Percentiles rank a stretch among this genome's conserved stretches.
Evolutionary conservation across 2,113 vertebrate species (phyloP).

Genomic region (Brachypteracias leptosomus): DNA sequence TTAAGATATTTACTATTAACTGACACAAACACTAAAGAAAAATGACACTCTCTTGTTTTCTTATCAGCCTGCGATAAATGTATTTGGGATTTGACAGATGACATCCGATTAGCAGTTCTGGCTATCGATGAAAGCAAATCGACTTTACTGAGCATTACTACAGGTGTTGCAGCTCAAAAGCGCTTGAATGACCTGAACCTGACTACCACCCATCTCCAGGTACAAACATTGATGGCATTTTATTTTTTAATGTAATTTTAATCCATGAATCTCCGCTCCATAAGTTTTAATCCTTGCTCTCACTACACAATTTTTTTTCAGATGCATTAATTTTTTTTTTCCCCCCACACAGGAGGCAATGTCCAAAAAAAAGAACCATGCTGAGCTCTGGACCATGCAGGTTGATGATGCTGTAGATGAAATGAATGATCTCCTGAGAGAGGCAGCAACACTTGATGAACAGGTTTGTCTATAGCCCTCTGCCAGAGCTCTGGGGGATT

Average conservation of each 20-base stretch:
- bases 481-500: not conserved
- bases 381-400: conserved; percentile 72
- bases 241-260: not conserved
- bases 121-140: conserved; percentile 86
- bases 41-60: not conserved
- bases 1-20: not conserved
- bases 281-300: not conserved
- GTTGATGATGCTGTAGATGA: conserved; percentile 74
- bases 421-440: conserved; percentile 68
- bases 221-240: not conserved
- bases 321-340: not conserved
- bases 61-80: conserved; percentile 90
- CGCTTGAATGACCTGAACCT: conserved; percentile 87
- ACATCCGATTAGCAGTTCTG: conserved; percentile 82
- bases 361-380: conserved; percentile 82
- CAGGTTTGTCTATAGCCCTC: conserved; percentile 73
- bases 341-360: conserved; percentile 74
- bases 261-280: not conserved
- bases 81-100: conserved; percentile 92
- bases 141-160: conserved; percentile 87
- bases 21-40: not conserved
- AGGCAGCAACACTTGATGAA: conserved; percentile 73
- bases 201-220: conserved; percentile 82
- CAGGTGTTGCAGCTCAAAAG: conserved; percentile 88
- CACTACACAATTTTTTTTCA: not conserved